These are phyloP conservation scores for Ptychadena robeensis DNA, from an alignment of 2,797 vertebrate genomes.

Conservation along the genomic window DNA sequence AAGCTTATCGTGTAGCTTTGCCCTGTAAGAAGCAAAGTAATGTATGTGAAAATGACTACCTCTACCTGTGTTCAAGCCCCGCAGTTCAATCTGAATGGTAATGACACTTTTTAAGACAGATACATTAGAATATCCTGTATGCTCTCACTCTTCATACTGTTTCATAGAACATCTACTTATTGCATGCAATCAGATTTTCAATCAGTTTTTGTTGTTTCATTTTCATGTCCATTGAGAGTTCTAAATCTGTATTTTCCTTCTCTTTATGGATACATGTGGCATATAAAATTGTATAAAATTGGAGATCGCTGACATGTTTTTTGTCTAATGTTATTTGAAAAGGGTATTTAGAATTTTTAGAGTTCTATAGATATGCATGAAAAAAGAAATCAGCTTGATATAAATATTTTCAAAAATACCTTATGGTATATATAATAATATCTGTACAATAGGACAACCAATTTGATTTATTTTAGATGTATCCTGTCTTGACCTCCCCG, in stretches of 20 bases:
- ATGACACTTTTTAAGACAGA: slow-evolving; percentile 15
- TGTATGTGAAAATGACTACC: slow-evolving; percentile 40
- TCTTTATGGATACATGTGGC: neutral
- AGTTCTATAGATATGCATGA: no score
- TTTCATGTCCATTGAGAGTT: neutral
- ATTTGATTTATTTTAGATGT: no score
- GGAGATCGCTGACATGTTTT: no score
- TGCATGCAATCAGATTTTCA: slow-evolving; percentile 7
- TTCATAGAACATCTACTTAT: slow-evolving; percentile 32
- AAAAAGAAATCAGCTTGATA: no score
- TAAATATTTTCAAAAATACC: no score
- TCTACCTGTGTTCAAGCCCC: slow-evolving; percentile 28
- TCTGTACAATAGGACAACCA: no score
- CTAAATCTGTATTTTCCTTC: neutral
- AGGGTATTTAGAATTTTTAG: no score
- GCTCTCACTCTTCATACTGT: slow-evolving; percentile 22
- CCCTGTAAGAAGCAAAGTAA: slow-evolving; percentile 12
- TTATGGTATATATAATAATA: no score
- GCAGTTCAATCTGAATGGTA: slow-evolving; percentile 36
- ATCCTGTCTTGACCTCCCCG: no score
- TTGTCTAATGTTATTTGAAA: neutral
- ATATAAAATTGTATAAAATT: neutral
- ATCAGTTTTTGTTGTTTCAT: slow-evolving; percentile 3
- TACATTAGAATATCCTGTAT: slow-evolving; percentile 45
- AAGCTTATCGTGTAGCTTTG: slow-evolving; percentile 26